Evolutionary conservation across 2,113 vertebrate species (phyloP).

Genomic region (Anser brachyrhynchus): DNA sequence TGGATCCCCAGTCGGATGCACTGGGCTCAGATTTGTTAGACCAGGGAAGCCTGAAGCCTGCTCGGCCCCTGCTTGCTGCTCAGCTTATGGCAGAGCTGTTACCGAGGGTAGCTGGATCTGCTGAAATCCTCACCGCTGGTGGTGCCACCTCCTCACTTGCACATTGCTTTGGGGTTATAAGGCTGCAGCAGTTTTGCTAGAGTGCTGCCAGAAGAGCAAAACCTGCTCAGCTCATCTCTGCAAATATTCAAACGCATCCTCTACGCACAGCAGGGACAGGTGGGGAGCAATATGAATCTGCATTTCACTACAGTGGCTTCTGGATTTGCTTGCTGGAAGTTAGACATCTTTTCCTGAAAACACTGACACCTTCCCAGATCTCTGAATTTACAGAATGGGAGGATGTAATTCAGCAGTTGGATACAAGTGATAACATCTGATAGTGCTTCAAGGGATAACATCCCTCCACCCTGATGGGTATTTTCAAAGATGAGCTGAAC

Average conservation of each 20-base stretch:
- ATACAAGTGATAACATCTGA: background rate
- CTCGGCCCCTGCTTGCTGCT: background rate
- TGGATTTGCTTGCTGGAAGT: background rate
- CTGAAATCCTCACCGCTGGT: background rate
- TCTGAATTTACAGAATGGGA: background rate
- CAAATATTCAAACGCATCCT: accelerated
- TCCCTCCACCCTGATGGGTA: background rate
- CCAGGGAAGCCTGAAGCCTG: background rate
- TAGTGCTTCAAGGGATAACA: background rate
- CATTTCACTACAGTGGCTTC: accelerated
- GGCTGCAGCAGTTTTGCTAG: background rate
- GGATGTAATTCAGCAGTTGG: background rate
- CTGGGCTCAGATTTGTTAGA: background rate
- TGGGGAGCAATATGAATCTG: background rate
- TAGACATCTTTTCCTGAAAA: background rate
- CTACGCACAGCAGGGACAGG: accelerated
- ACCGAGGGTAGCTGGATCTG: background rate
- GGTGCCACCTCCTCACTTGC: background rate
- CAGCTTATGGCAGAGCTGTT: no score
- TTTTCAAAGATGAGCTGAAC: background rate
- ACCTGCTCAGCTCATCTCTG: background rate
- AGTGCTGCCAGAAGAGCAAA: background rate
- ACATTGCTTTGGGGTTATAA: background rate
- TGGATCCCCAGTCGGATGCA: background rate
- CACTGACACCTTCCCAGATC: background rate